A percentile compares a stretch with the other conserved stretches of the same genome.
These are phyloP conservation scores for Pegoplata infirma DNA, from an alignment of 2,888 invertebrate genomes.

Conservation along the genomic window DNA sequence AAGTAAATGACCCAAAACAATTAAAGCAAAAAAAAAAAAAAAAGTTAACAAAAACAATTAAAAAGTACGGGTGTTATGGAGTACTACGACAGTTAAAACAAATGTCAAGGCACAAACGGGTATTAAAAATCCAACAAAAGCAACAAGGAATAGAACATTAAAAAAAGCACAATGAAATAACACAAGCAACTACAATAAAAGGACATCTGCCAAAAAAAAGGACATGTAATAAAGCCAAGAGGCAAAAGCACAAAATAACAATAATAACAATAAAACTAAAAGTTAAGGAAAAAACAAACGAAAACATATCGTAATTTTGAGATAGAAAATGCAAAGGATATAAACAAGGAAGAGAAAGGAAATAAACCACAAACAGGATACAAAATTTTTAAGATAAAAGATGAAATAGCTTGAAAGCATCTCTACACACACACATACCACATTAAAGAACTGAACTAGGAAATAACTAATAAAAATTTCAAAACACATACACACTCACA, in stretches of 20 bases:
- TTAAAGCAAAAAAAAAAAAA: conserved; percentile 20
- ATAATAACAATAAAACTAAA: background rate
- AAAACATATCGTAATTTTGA: conserved; percentile 38
- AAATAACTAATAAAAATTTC: conserved; percentile 7
- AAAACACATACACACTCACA: conserved; percentile 8
- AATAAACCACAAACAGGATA: conserved; percentile 7
- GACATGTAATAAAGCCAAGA: conserved; percentile 30
- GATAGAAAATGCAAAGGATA: conserved; percentile 3
- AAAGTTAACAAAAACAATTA: conserved; percentile 39
- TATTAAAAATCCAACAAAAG: conserved; percentile 32
- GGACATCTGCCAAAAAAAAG: conserved; percentile 32
- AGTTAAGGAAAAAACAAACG: background rate
- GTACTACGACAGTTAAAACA: conserved; percentile 25
- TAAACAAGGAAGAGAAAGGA: background rate
- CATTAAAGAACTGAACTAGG: conserved; percentile 16
- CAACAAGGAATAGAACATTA: conserved; percentile 4
- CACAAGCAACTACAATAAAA: conserved; percentile 1
- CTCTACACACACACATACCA: background rate
- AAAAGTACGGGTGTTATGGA: conserved; percentile 20
- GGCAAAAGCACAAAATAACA: conserved; percentile 21
- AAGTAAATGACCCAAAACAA: conserved; percentile 48
- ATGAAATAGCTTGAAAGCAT: conserved; percentile 37
- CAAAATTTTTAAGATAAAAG: conserved; percentile 27
- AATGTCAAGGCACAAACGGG: conserved; percentile 50
- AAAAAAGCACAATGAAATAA: conserved; percentile 18